Percentiles rank a stretch among this genome's conserved stretches.
These are phyloP conservation scores for Cyprinus carpio DNA, from an alignment of 2,113 vertebrate species.

Conservation along the genomic window DNA sequence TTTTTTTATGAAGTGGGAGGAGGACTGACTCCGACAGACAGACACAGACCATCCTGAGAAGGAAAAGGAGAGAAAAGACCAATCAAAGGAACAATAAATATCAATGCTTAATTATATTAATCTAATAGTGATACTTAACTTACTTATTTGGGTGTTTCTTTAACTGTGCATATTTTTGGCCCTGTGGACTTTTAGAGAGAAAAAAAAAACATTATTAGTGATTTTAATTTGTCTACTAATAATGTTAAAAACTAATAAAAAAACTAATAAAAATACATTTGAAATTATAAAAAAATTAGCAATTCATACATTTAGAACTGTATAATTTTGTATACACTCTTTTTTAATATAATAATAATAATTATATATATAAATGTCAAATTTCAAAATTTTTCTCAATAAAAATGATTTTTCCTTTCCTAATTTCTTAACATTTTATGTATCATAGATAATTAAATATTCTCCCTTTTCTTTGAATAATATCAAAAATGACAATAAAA, in stretches of 20 bases:
- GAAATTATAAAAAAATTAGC: background rate
- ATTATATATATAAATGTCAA: background rate
- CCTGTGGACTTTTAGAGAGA: background rate
- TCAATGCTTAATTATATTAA: background rate
- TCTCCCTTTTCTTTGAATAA: background rate
- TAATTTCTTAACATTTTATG: background rate
- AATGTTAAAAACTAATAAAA: too few relatives aligned
- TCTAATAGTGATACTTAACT: background rate
- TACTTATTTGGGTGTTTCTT: conserved; percentile 1
- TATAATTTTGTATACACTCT: background rate
- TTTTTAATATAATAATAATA: background rate
- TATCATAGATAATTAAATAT: background rate
- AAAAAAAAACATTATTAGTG: background rate
- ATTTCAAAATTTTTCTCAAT: background rate
- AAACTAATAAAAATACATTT: too few relatives aligned
- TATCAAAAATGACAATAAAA: background rate
- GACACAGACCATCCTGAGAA: conserved; percentile 25
- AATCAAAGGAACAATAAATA: background rate
- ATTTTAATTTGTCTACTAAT: background rate
- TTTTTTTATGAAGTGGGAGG: conserved; percentile 4
- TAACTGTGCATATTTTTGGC: background rate
- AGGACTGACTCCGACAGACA: background rate
- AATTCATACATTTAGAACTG: background rate
- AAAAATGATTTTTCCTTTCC: too few relatives aligned
- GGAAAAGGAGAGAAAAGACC: background rate